Percentiles rank a stretch among this genome's conserved stretches.
Conservation (phyloP, 2,797 vertebrate species). For the Acanthopagrus latus region DNA sequence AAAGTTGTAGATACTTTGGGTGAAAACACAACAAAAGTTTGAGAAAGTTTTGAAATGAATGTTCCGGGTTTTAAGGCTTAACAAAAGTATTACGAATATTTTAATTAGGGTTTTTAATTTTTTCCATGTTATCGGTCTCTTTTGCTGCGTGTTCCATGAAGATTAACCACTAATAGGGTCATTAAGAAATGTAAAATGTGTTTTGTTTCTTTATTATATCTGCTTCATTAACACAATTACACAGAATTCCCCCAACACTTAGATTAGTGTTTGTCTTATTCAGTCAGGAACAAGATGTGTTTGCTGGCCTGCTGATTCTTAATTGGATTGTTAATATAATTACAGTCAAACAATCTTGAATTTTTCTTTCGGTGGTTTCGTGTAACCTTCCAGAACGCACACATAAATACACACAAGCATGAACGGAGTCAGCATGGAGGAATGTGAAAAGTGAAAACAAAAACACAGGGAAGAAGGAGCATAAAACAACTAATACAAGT, state of each 20-base stretch:
- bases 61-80: not conserved
- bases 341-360: slow-evolving; percentile 1
- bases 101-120: not conserved
- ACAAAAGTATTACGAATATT: not conserved
- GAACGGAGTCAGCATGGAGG: not conserved
- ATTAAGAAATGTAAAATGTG: not conserved
- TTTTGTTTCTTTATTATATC: slow-evolving; percentile 4
- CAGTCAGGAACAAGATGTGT: not conserved
- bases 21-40: not conserved
- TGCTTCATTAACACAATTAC: slow-evolving; percentile 10
- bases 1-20: no score
- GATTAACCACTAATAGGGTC: not conserved
- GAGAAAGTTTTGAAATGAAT: not conserved
- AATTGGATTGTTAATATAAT: slow-evolving; percentile 23
- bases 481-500: not conserved
- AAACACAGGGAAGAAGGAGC: slow-evolving; percentile 11
- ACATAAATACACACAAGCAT: not conserved
- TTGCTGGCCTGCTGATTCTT: slow-evolving; percentile 13
- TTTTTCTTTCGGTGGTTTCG: not conserved
- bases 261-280: slow-evolving; percentile 12
- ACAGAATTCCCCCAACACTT: slow-evolving; percentile 17
- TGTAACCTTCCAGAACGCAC: not conserved
- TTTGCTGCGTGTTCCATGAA: not conserved
- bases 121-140: not conserved
- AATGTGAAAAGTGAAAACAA: slow-evolving; percentile 70